phyloP scores from a whole-genome alignment of 2,888 invertebrate species.

The Synergus laeviventris region DNA sequence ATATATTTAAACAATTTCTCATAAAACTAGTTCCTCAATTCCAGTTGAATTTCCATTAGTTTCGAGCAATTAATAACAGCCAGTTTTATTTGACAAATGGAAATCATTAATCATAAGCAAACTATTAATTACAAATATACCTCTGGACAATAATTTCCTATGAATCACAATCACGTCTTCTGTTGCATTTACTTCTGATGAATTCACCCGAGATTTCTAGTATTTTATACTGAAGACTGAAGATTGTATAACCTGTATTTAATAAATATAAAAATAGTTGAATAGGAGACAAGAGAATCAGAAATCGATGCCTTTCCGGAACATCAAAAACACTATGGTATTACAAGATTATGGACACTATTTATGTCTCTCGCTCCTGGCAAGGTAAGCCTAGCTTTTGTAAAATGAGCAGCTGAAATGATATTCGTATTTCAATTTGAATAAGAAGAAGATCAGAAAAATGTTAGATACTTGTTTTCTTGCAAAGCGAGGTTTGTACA shows the following conservation, averaged over 20 bases:
- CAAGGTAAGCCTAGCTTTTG: slow-evolving; percentile 13
- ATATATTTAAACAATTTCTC: no score
- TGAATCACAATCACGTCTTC: background rate
- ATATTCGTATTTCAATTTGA: slow-evolving; percentile 1
- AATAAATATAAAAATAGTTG: background rate
- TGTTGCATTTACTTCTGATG: slow-evolving; percentile 9
- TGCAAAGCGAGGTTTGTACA: background rate
- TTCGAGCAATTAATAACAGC: background rate
- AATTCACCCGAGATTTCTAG: background rate
- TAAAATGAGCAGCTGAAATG: slow-evolving; percentile 19
- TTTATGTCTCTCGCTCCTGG: slow-evolving; percentile 6
- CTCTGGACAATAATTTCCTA: background rate
- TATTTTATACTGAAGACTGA: slow-evolving; percentile 18
- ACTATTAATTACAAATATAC: background rate
- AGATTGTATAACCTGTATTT: slow-evolving; percentile 10
- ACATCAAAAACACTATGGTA: slow-evolving; percentile 14
- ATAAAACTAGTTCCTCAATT: background rate
- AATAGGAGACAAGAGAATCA: background rate
- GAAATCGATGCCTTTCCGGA: slow-evolving; percentile 3
- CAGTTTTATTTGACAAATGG: background rate
- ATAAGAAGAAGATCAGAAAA: slow-evolving; percentile 31
- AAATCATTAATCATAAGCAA: background rate
- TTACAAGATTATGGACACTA: slow-evolving; percentile 18
- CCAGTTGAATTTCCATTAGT: background rate
- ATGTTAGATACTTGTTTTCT: background rate